Evolutionary conservation across 1,140 invertebrate species (phyloP).

Genomic region (Probaryconus sp.): DNA sequence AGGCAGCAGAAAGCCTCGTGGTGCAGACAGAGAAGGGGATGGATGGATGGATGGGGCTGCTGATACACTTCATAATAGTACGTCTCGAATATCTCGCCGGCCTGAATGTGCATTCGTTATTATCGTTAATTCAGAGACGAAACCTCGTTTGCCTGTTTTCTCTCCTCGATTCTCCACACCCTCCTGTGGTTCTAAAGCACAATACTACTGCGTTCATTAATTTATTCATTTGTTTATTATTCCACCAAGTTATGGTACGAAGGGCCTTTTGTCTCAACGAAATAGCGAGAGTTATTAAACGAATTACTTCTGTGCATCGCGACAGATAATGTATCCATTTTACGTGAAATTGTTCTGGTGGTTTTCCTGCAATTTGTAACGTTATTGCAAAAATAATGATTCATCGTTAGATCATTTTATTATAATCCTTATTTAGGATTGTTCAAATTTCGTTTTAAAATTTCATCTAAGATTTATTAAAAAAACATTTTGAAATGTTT

Average conservation of each 20-base stretch:
- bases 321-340: too few relatives aligned
- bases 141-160: conserved; percentile 21
- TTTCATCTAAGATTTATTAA: too few relatives aligned
- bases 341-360: too few relatives aligned
- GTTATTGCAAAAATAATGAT: too few relatives aligned
- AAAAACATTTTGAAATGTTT: too few relatives aligned
- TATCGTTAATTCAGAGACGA: conserved; percentile 70
- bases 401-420: too few relatives aligned
- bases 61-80: conserved; percentile 51
- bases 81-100: conserved; percentile 69
- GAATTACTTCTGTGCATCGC: too few relatives aligned
- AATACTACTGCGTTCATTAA: conserved; percentile 45
- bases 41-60: conserved; percentile 29
- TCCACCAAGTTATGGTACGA: conserved; percentile 14
- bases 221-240: conserved; percentile 58
- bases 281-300: background rate
- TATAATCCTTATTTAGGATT: too few relatives aligned
- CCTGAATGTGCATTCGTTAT: conserved; percentile 71
- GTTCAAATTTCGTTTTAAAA: too few relatives aligned
- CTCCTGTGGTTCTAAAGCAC: conserved; percentile 6
- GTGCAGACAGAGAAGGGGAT: conserved; percentile 23
- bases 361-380: too few relatives aligned
- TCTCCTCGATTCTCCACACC: background rate
- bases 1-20: conserved; percentile 45
- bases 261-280: conserved; percentile 21